These are phyloP conservation scores for Anguilla pacifica DNA, from an alignment of 2,797 vertebrate species.

Conservation along the genomic window DNA sequence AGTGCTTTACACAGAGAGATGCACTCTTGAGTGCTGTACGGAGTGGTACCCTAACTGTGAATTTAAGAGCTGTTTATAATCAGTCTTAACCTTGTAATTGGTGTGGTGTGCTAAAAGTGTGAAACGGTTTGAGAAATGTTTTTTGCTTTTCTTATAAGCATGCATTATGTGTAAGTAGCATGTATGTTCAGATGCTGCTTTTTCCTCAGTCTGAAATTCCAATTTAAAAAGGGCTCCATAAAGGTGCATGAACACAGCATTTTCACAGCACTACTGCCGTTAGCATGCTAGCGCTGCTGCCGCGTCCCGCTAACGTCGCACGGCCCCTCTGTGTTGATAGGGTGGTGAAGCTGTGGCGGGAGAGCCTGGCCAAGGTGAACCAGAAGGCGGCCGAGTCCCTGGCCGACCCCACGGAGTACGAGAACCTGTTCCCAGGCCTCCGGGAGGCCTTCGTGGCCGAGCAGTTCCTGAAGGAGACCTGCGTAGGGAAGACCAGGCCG, in stretches of 20 bases:
- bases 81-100: not conserved
- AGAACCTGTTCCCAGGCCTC: conserved; percentile 97
- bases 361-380: conserved; percentile 91
- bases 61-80: not conserved
- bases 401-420: conserved; percentile 96
- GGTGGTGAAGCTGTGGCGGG: conserved; percentile 96
- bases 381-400: conserved; percentile 97
- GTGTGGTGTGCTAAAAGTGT: not conserved
- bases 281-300: not conserved
- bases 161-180: not conserved
- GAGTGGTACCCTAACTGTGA: not conserved
- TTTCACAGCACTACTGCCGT: not conserved
- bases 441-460: conserved; percentile 93
- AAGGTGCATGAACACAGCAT: not conserved
- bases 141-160: not conserved
- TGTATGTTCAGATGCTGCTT: not conserved
- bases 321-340: conserved; percentile 52
- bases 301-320: not conserved
- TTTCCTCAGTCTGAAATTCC: not conserved
- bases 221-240: not conserved
- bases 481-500: conserved; percentile 68
- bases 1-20: not conserved
- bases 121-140: not conserved
- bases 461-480: conserved; percentile 83
- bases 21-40: not conserved